These are phyloP conservation scores for Chloropsis hardwickii DNA, from an alignment of 2,113 vertebrate species.

Conservation along the genomic window DNA sequence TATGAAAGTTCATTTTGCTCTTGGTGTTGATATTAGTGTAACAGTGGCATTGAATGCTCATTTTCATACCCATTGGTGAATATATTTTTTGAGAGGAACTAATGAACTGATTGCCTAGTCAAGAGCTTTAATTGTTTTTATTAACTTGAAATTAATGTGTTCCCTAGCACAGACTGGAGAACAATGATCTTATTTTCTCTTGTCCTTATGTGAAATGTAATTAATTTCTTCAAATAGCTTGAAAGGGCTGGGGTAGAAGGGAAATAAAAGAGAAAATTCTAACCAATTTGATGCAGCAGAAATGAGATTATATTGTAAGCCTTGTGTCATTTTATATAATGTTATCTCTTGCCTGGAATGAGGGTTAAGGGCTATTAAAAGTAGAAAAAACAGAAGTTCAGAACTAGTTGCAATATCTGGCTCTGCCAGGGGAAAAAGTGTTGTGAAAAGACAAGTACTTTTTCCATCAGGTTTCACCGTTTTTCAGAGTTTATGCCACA, in stretches of 20 bases:
- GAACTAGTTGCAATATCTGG: neutral
- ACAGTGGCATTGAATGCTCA: neutral
- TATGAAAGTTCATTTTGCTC: neutral
- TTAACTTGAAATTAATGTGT: constrained; percentile 12
- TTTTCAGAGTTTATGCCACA: neutral
- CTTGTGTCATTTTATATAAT: neutral
- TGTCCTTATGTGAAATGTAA: neutral
- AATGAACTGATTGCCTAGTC: neutral
- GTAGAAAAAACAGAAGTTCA: neutral
- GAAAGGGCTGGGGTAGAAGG: neutral
- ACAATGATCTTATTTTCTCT: neutral
- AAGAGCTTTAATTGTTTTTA: neutral
- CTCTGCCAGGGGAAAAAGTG: neutral
- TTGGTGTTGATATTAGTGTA: neutral
- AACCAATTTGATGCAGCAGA: neutral
- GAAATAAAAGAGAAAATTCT: neutral
- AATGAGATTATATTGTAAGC: neutral
- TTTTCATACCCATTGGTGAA: neutral
- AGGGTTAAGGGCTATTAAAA: neutral
- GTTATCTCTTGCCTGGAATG: neutral
- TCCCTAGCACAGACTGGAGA: neutral
- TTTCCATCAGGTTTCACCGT: neutral
- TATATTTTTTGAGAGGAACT: neutral
- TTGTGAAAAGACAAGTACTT: neutral
- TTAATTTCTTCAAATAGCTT: neutral